A percentile compares a stretch with the other conserved stretches of the same genome.
Conservation (phyloP, 2,797 vertebrate species). For the Dermochelys coriacea region DNA sequence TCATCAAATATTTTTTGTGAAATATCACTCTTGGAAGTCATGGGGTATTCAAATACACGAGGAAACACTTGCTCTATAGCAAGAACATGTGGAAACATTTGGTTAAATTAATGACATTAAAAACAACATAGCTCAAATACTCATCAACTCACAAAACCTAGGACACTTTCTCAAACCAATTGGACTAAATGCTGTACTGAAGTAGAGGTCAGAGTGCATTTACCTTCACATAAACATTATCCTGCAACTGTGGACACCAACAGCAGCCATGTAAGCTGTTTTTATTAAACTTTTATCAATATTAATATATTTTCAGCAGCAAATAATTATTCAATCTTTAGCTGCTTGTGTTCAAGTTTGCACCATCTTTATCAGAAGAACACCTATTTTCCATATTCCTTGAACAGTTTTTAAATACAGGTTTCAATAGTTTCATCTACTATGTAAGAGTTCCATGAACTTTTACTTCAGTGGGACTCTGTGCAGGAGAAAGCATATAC, state of each 20-base stretch:
- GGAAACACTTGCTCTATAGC: neutral
- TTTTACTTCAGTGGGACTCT: neutral
- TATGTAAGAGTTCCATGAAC: neutral
- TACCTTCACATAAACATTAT: neutral
- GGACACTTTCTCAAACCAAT: neutral
- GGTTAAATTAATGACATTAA: neutral
- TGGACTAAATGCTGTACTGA: neutral
- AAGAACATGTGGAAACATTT: neutral
- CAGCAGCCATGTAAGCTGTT: neutral
- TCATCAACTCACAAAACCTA: neutral
- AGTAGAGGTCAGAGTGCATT: neutral
- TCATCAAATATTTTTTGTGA: neutral
- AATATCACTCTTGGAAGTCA: neutral
- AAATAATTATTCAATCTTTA: neutral
- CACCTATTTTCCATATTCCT: neutral
- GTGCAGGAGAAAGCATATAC: neutral
- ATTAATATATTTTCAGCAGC: neutral
- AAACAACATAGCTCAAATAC: neutral
- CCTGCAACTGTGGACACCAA: neutral
- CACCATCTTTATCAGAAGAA: neutral
- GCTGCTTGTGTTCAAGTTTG: neutral
- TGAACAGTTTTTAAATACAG: neutral
- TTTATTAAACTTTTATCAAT: slow-evolving; percentile 1
- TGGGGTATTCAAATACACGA: neutral
- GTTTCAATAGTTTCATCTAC: neutral